These are phyloP conservation scores for Polydrusus cervinus DNA, from an alignment of 2,888 invertebrate species.

Conservation along the genomic window DNA sequence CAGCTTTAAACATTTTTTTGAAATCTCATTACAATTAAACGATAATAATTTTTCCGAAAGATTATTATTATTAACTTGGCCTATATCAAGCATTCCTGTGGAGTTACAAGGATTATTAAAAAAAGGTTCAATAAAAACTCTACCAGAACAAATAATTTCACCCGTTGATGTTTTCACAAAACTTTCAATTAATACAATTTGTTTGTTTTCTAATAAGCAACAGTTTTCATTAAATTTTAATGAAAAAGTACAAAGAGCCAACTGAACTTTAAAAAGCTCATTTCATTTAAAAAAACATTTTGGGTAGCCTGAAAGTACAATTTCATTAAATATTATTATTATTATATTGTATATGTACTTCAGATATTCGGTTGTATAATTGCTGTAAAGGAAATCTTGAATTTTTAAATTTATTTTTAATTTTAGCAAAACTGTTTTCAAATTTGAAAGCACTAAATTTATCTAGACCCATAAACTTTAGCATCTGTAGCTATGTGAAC, in stretches of 20 bases:
- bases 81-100: background rate
- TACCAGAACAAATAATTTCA: background rate
- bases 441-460: slow-evolving; percentile 4
- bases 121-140: background rate
- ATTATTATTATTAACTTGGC: background rate
- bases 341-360: too few relatives aligned
- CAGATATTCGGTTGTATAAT: background rate
- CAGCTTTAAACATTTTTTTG: background rate
- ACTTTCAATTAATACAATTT: background rate
- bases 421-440: slow-evolving; percentile 5
- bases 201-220: background rate
- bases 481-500: background rate
- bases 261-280: background rate
- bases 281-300: background rate
- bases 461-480: background rate
- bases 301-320: too few relatives aligned
- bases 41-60: background rate
- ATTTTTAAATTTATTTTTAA: background rate
- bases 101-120: background rate
- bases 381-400: slow-evolving; percentile 9
- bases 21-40: background rate
- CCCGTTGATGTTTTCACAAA: background rate
- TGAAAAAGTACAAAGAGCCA: background rate
- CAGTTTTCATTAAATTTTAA: slow-evolving; percentile 9
- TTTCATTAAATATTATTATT: too few relatives aligned